Evolutionary conservation across 2,888 invertebrate species (phyloP).

Genomic region (Temnothorax rugatulus): DNA sequence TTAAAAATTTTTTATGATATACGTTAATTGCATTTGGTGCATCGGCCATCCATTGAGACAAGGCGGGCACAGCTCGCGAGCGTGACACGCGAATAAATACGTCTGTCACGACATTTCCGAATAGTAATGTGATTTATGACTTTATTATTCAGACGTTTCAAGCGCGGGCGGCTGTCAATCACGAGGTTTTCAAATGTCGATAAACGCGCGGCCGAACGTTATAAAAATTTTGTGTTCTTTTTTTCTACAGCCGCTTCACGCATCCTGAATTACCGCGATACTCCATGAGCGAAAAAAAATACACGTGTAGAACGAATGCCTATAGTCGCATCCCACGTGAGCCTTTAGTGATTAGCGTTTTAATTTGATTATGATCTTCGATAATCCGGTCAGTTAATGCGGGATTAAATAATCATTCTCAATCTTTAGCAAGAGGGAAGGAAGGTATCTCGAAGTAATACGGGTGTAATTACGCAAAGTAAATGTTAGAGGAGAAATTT

Average conservation of each 20-base stretch:
- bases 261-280: conserved; percentile 34
- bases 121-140: conserved; percentile 72
- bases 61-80: conserved; percentile 39
- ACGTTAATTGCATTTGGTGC: conserved; percentile 61
- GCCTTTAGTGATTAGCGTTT: conserved; percentile 63
- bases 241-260: conserved; percentile 38
- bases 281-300: conserved; percentile 33
- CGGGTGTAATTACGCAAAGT: not conserved
- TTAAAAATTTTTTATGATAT: conserved; percentile 52
- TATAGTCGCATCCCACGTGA: conserved; percentile 21
- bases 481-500: not conserved
- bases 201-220: conserved; percentile 53
- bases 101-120: conserved; percentile 65
- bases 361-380: conserved; percentile 73
- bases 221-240: conserved; percentile 50
- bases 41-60: conserved; percentile 59
- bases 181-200: conserved; percentile 57
- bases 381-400: conserved; percentile 65
- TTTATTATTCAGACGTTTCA: conserved; percentile 72
- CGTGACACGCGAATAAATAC: conserved; percentile 60
- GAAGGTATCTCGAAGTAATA: conserved; percentile 48
- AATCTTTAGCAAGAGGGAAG: conserved; percentile 63
- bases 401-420: conserved; percentile 67
- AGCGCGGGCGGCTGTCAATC: conserved; percentile 62
- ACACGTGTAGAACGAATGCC: conserved; percentile 27